Base-by-base conservation (phyloP, 1,140 invertebrate species). In the Lasioglossum baleicum region DNA sequence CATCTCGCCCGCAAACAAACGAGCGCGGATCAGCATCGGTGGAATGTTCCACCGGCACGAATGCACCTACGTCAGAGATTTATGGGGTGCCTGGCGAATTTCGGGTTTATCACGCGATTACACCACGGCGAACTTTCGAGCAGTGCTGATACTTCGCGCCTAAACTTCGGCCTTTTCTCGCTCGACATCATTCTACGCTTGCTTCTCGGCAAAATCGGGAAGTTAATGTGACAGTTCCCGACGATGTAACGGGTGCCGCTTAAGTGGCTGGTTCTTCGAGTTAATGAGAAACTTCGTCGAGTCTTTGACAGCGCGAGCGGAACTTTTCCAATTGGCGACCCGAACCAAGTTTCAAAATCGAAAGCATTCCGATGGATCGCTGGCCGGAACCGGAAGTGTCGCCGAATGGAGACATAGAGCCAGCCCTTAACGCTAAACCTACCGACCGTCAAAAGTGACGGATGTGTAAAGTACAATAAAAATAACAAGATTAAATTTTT, bases 281-380 rank as follows among this genome's bases (percentile, higher is more conserved):
- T 63, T 53, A 80, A 80, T 80, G 73, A 77, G 65, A 83, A 85
- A 83, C 69, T 85, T 83, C n/a, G 58, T 61, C 22, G n/a, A 4
- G 10, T 70, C 61, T 81, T 69, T 67, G 82, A 76, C 42, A 64
- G 63, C 66, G 40, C 13, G 17, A 58, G 74, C 7, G n/a, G 44
- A 84, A 81, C 68, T 76, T 81, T 83, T 81, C 63, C 77, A 76
- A 85, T 81, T 70, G 73, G 42, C 15, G 35, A 40, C 22, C 8
- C 17, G 15, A 68, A 40, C 42, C 6, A 70, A 82, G 70, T 80
- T 71, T 63, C 51, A 17, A 15, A 20, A 53, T 53, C 51, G 51
- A 53, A 6, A 15, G 11, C 44, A 48, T 48, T 48, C 8, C 11
- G 3, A 11, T 53, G 51, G 15, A 20, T 53, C 51, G 13, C 51